Evolutionary conservation across 2,888 invertebrate genomes (phyloP).

Genomic region (Dione vanillae): DNA sequence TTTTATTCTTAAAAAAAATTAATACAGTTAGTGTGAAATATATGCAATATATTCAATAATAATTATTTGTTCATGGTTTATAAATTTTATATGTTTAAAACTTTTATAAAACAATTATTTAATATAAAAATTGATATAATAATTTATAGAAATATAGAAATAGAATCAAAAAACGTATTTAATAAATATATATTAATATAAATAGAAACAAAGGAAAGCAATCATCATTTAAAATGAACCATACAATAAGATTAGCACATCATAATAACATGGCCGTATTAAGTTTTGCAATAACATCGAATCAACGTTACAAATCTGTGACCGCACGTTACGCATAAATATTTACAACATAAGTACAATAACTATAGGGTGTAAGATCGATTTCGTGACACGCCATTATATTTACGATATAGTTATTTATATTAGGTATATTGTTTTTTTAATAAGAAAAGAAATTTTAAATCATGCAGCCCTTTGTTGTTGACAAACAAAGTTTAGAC

Average conservation of each 20-base stretch:
- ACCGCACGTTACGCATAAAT: conserved; percentile 59
- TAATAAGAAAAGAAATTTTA: too few relatives aligned
- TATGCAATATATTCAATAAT: not conserved
- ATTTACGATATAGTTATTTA: conserved; percentile 1
- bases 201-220: not conserved
- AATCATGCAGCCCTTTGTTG: too few relatives aligned
- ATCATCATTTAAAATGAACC: not conserved
- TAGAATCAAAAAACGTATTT: not conserved
- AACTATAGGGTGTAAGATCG: conserved; percentile 59
- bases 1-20: not conserved
- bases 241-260: conserved; percentile 44
- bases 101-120: not conserved
- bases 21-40: not conserved
- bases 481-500: too few relatives aligned
- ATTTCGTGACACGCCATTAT: conserved; percentile 61
- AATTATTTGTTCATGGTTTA: not conserved
- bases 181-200: not conserved
- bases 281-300: conserved; percentile 61
- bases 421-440: not conserved
- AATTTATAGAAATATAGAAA: too few relatives aligned
- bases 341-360: conserved; percentile 64
- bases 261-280: conserved; percentile 56
- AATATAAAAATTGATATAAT: too few relatives aligned
- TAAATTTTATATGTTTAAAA: not conserved
- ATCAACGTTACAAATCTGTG: conserved; percentile 58